Conservation (phyloP, 2,797 vertebrate species). For the Mormyrus proboscirostris region DNA sequence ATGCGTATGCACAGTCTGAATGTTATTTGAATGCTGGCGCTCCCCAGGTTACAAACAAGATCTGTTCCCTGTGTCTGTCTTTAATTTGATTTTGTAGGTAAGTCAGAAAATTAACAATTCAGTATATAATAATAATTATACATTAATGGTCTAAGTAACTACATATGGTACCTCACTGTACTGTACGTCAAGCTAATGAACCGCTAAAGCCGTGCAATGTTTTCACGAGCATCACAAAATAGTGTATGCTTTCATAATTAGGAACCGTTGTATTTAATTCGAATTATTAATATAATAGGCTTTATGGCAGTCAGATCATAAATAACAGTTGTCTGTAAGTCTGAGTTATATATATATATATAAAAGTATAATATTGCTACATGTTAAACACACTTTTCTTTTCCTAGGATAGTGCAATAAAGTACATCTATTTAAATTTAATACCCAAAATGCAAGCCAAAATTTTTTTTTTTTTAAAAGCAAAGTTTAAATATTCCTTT, state of each 20-base stretch:
- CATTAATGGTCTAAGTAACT: background rate
- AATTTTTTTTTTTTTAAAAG: background rate
- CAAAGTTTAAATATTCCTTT: background rate
- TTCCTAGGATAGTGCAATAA: background rate
- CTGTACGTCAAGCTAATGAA: background rate
- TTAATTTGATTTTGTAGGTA: background rate
- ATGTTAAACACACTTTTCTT: background rate
- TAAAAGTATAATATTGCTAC: background rate
- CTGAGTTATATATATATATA: no score
- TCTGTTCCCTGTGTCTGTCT: background rate
- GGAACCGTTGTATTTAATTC: background rate
- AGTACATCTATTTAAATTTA: background rate
- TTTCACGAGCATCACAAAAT: background rate
- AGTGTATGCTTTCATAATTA: background rate
- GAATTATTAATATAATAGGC: background rate
- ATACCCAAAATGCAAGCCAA: background rate
- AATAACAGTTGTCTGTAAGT: background rate
- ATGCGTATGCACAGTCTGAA: background rate
- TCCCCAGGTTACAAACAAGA: background rate
- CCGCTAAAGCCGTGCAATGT: background rate
- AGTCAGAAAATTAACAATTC: background rate
- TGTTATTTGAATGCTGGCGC: background rate
- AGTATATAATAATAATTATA: background rate
- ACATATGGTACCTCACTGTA: background rate
- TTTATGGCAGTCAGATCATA: background rate